A percentile compares a stretch with the other conserved stretches of the same genome.
phyloP scores from a whole-genome alignment of 2,797 vertebrate genomes.

The Enoplosus armatus region DNA sequence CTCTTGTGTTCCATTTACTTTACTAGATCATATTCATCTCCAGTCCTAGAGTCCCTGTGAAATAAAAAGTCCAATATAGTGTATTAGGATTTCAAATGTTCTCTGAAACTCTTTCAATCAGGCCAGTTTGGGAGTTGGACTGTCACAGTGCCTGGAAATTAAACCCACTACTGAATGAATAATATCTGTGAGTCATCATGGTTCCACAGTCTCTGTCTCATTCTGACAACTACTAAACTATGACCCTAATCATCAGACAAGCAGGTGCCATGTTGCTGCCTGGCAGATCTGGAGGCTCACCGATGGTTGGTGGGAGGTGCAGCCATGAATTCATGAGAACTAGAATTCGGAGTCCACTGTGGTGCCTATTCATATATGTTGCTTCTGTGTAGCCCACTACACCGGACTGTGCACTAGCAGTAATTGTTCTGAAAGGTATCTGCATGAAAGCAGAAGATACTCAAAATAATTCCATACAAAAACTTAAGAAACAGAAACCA shows the following conservation, averaged over 20 bases:
- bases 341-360: not conserved
- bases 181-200: not conserved
- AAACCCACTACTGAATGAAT: not conserved
- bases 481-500: no score
- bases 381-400: not conserved
- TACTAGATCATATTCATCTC: not conserved
- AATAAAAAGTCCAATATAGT: not conserved
- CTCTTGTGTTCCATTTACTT: slow-evolving; percentile 6
- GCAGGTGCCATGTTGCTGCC: not conserved
- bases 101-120: not conserved
- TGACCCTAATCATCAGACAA: not conserved
- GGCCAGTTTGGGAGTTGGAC: not conserved
- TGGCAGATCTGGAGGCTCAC: not conserved
- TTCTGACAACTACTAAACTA: not conserved
- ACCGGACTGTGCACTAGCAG: not conserved
- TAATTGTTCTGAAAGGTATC: no score
- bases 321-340: not conserved
- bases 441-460: no score
- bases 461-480: no score
- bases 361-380: not conserved
- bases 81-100: not conserved
- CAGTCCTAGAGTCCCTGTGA: not conserved
- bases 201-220: not conserved
- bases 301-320: not conserved
- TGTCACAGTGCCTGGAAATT: not conserved